phyloP scores from a whole-genome alignment of 1,140 invertebrate genomes.

The Scaptomyza hsui region DNA sequence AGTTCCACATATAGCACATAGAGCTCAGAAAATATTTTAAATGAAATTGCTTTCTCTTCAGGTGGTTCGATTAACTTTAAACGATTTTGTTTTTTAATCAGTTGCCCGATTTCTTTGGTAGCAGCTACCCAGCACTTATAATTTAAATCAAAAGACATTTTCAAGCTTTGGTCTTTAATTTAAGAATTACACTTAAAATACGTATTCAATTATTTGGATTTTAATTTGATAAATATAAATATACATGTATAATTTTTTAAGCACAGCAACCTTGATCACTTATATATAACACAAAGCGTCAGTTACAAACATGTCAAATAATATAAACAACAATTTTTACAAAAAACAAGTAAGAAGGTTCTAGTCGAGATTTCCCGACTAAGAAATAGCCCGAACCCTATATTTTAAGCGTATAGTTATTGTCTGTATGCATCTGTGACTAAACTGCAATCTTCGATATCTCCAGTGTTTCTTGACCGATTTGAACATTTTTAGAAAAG shows the following conservation, averaged over 20 bases:
- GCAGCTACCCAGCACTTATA: conserved; percentile 67
- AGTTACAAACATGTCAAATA: too few species aligned
- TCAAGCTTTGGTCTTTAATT: neutral
- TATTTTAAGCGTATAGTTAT: too few species aligned
- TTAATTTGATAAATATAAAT: too few species aligned
- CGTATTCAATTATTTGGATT: neutral
- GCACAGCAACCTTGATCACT: neutral
- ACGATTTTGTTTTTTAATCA: conserved; percentile 64
- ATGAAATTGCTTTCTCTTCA: conserved; percentile 56
- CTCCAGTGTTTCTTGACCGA: too few species aligned
- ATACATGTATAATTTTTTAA: neutral
- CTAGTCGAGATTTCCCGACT: too few species aligned
- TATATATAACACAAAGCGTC: too few species aligned
- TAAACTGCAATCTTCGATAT: too few species aligned
- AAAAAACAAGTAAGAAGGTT: too few species aligned
- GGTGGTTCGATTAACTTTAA: conserved; percentile 58
- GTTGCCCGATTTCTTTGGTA: conserved; percentile 59
- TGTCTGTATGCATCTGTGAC: too few species aligned
- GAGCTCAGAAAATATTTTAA: conserved; percentile 72
- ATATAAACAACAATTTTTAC: too few species aligned
- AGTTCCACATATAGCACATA: conserved; percentile 74
- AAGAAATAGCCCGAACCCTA: too few species aligned
- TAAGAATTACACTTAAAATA: conserved; percentile 1
- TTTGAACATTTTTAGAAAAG: too few species aligned
- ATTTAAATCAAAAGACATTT: conserved; percentile 71